These are phyloP conservation scores for Lophochroa leadbeateri DNA, from an alignment of 2,113 vertebrate species.

Conservation along the genomic window DNA sequence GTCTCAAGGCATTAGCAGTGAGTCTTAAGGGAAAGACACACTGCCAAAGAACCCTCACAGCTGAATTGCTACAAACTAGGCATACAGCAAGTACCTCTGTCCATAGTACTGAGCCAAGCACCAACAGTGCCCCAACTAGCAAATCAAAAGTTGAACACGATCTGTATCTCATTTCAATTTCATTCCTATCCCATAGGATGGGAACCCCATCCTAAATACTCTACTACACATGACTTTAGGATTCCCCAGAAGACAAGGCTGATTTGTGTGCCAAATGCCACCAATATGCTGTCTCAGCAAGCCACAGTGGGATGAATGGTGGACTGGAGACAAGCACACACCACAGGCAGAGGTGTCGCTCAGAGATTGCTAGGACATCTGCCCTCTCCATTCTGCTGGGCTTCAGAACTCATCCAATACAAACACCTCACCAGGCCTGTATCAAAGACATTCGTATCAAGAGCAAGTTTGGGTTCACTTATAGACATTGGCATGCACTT, in stretches of 20 bases:
- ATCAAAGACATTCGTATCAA: not conserved
- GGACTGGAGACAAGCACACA: fast-evolving
- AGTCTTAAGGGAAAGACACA: not conserved
- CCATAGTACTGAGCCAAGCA: fast-evolving
- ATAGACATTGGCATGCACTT: fast-evolving
- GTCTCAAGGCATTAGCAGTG: not conserved
- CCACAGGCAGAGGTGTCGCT: too few relatives aligned
- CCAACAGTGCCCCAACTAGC: fast-evolving
- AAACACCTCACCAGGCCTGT: not conserved
- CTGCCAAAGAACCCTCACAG: not conserved
- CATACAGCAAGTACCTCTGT: fast-evolving
- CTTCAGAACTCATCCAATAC: not conserved
- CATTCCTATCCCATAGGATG: not conserved
- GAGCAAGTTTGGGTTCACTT: not conserved
- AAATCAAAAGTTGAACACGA: not conserved
- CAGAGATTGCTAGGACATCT: not conserved
- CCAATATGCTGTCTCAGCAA: not conserved
- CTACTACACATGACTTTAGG: not conserved
- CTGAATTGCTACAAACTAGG: not conserved
- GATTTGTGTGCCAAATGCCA: not conserved
- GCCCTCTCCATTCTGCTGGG: not conserved
- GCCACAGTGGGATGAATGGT: not conserved
- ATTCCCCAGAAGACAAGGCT: not conserved
- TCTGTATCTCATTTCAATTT: not conserved
- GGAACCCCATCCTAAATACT: not conserved